Evolutionary conservation across 2,113 vertebrate species (phyloP).

Genomic region (Ursus arctos): DNA sequence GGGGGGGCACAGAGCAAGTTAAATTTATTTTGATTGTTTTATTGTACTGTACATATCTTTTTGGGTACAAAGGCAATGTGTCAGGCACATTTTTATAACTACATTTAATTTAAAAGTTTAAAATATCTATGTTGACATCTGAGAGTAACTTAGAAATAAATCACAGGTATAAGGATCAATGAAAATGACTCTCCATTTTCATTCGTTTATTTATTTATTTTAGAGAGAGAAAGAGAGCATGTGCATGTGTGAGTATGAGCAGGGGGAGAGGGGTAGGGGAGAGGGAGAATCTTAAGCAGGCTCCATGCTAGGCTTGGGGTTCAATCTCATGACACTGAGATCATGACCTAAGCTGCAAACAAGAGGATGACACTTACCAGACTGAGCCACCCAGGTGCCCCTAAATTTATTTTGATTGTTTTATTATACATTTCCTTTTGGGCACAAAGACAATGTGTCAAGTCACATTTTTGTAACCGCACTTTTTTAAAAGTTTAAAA

Average conservation of each 20-base stretch:
- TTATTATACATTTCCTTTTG: not conserved
- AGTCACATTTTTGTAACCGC: not conserved
- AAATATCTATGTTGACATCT: not conserved
- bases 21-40: conserved; percentile 5
- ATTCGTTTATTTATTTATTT: no score
- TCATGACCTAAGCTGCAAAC: no score
- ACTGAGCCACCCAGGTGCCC: no score
- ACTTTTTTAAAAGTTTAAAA: not conserved
- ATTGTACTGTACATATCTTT: not conserved
- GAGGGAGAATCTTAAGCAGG: no score
- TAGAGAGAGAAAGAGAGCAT: no score
- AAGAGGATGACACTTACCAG: no score
- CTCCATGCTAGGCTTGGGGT: no score
- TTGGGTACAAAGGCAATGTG: not conserved
- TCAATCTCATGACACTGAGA: no score
- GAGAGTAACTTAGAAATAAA: not conserved
- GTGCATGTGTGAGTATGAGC: no score
- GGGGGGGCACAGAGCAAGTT: not conserved
- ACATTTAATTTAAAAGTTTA: not conserved
- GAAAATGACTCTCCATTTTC: not conserved
- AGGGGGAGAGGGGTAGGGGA: no score
- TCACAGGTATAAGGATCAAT: not conserved
- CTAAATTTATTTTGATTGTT: not conserved
- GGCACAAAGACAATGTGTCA: not conserved
- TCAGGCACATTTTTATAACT: not conserved